Percentiles rank a stretch among this genome's conserved stretches.
Conservation (phyloP, 2,113 vertebrate species). For the Setophaga petechia region DNA sequence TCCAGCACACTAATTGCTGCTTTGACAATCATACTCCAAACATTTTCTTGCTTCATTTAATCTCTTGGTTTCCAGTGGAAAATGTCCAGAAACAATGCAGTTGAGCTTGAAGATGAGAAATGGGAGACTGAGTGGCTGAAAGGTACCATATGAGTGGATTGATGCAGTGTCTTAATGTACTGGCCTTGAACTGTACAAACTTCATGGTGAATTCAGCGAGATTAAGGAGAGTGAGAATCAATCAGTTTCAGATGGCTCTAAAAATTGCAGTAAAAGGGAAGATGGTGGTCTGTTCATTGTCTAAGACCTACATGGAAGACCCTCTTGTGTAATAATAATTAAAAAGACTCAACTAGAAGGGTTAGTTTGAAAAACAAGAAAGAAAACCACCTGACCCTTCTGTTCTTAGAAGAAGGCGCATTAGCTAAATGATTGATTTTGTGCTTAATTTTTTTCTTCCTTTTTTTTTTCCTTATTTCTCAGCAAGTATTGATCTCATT, state of each 20-base stretch:
- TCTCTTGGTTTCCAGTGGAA: neutral
- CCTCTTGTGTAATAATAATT: constrained; percentile 32
- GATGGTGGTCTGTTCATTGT: constrained; percentile 24
- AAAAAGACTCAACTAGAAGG: neutral
- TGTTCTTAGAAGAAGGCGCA: constrained; percentile 23
- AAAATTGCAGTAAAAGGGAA: constrained; percentile 50
- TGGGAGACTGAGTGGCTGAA: neutral
- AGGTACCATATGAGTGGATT: neutral
- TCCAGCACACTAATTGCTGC: neutral
- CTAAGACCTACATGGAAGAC: neutral
- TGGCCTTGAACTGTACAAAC: constrained; percentile 27
- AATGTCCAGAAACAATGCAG: neutral
- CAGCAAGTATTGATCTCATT: neutral
- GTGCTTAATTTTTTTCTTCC: neutral
- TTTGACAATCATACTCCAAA: constrained; percentile 10
- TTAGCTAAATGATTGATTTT: constrained; percentile 58
- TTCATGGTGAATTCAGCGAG: constrained; percentile 36
- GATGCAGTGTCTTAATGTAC: constrained; percentile 44
- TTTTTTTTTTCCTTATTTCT: neutral
- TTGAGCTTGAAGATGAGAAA: constrained; percentile 1
- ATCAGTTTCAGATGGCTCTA: constrained; percentile 29
- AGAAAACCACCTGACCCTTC: constrained; percentile 13
- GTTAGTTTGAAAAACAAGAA: constrained; percentile 27
- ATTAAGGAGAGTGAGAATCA: constrained; percentile 48
- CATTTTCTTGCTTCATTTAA: neutral